Percentiles rank a stretch among this genome's conserved stretches.
Conservation (phyloP, 1,140 invertebrate genomes). For the Anoplophora glabripennis region DNA sequence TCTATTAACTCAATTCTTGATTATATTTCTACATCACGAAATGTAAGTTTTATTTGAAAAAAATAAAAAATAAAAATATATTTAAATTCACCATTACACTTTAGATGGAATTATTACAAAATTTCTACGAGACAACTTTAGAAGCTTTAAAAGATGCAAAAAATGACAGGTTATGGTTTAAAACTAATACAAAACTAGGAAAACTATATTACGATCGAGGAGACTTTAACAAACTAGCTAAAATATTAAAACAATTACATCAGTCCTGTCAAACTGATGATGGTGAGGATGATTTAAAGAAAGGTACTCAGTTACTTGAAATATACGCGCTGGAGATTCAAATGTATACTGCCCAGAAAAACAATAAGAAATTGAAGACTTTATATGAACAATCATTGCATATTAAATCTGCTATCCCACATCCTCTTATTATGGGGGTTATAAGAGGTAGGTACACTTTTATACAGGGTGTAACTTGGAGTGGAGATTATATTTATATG, state of each 20-base stretch:
- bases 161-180: conserved; percentile 99
- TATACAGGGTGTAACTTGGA: too few relatives aligned
- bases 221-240: conserved; percentile 92
- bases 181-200: conserved; percentile 98
- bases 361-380: conserved; percentile 98
- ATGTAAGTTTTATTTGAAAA: conserved; percentile 64
- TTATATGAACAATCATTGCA: conserved; percentile 98
- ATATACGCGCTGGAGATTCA: conserved; percentile 99
- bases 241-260: conserved; percentile 96
- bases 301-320: conserved; percentile 96
- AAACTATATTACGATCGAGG: conserved; percentile 97
- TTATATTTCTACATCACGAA: conserved; percentile 98
- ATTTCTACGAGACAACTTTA: conserved; percentile 99
- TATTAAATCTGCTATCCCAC: conserved; percentile 99
- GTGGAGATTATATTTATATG: too few relatives aligned
- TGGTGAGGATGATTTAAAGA: conserved; percentile 99
- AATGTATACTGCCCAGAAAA: conserved; percentile 99
- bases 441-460: conserved; percentile 29
- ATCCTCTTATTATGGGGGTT: conserved; percentile 74
- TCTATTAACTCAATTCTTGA: conserved; percentile 99
- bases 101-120: conserved; percentile 98
- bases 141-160: conserved; percentile 98
- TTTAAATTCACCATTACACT: conserved; percentile 15
- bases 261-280: conserved; percentile 98
- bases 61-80: neutral